Evolutionary conservation across 1,140 invertebrate genomes (phyloP), one percentile per base, ranked within the genome.

Genomic region (Solenopsis fugax): DNA sequence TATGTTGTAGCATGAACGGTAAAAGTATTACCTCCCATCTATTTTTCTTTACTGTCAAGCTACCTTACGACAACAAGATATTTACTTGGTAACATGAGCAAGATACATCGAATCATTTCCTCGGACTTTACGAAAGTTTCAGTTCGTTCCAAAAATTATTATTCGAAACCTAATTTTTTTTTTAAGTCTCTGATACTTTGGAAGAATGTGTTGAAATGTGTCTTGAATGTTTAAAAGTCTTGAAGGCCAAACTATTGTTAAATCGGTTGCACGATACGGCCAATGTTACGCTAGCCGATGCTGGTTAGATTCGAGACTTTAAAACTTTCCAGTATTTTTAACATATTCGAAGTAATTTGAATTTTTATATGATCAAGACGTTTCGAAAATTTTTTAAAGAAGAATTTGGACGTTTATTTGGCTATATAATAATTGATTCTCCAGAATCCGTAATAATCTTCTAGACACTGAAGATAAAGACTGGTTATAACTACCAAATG

Each of bases 141-240:
- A 60, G 4, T 65, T 65, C 4, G 16, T 60, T 60, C 4, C 4
- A 34, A 65, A 65, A n/a, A 65, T 65, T 65, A 65, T 65, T 65
- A 37, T 65, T 37, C 18, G 18, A 37, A 65, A 65, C 1, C 9
- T 37, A 37, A 65, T 37, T 65, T 37, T 37, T 65, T 64, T 64
- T 37, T 9, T 4, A 7, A 29, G 12, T 29, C 21, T 34, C 24
- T 4, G 4, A 10, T 5, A 4, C 3, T 58, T 29, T 4, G 60
- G 1, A 34, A 7, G 16, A 34, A 34, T 34, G 24, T 62, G 6
- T 16, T 34, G 13, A 37, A 37, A 65, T 29, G 29, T 29, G 34
- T 37, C 3, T 65, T 65, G 29, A 64, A 62, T 29, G 5, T 16
- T 62, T 16, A 12, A 62, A 62, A 62, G 24, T 62, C 24, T 16